Base-by-base conservation (phyloP, 2,113 vertebrate genomes). In the Propithecus coquereli region DNA sequence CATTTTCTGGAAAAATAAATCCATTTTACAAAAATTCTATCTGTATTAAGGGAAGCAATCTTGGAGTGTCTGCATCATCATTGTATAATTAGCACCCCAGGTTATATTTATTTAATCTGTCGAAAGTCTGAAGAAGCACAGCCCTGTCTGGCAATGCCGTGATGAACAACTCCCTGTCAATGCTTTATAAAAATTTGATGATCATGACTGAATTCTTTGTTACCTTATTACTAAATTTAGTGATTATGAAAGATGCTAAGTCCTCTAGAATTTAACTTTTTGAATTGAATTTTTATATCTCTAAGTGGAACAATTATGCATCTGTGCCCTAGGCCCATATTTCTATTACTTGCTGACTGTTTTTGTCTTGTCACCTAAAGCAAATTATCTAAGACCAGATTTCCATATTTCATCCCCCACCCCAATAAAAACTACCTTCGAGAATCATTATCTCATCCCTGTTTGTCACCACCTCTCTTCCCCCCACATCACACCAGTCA, bases 31-130 rank as follows among this genome's bases (percentile, higher is more conserved):
- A 85, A 92, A 96, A 68, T n/a, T 86, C 30, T 81, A 59, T 87
- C 71, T 71, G 14, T 71, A 68, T 77, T 88, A 94, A 90, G 61
- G 81, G 84, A 86, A 85, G 82, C 96, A 95, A 82, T 97, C 84
- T 93, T 88, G 87, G 89, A 92, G 52, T 82, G 54, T 91, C 77
- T 94, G n/a, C 92, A 97, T 94, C 97, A 96, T 92, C 54, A 84
- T 76, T 97, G 92, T 97, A 91, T 98, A 97, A 98, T 98, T 98
- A 98, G 96, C 96, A 98, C 97, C 96, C 66, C 84, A 91, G 97
- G 97, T 96, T 76, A 0, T 97, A 98, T 98, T 98, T 98, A 98
- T 97, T 98, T 98, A 98, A 98, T 98, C 96, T 97, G 22, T 50
- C 94, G 94, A 95, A 98, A 97, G 68, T 98, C 97, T 97, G 93